Base-by-base conservation (phyloP, 1,140 invertebrate species). In the Carcinoscorpius rotundicauda region DNA sequence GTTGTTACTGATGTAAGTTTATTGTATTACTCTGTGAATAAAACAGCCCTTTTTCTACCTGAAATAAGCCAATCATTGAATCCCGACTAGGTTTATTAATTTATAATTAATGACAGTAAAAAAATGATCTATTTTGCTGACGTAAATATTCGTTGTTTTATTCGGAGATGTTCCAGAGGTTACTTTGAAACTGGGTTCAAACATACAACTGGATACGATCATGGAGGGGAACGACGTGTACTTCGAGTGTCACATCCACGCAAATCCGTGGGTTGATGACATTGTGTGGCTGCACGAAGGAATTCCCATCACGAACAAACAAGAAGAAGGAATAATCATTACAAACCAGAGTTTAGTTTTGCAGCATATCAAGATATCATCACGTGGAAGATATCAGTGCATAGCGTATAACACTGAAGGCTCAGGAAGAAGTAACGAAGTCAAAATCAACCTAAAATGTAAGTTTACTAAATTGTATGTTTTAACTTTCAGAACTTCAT, bases 361-460 rank as follows among this genome's bases (percentile, higher is more conserved):
- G n/a, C 75, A 76, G 66, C 67, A 70, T 11, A 73, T 76, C 6
- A 61, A 63, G 5, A 63, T 73, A 48, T 68, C 70, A n/a, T 70
- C 72, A 55, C 64, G 71, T 6, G 75, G 75, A 5, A 57, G 60
- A 3, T 94, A 93, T 77, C 89, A 89, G 1, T 95, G 91, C 74
- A 86, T 91, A 3, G 92, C 89, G 0, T 87, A 86, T 76, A 95
- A 94, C 75, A 85, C 85, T 0, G 90, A 93, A 77, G 91, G 91
- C 1, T 88, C 91, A 71, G 89, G 90, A 4, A 87, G 88, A 67
- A 93, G 90, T 76, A 82, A 84, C 55, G 82, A 87, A 3, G 90
- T 93, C 74, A 82, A 85, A 65, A 79, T 95, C 60, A 88, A 93
- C 76, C 89, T 95, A 60, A 83, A 91, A 78, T 93, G 90, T 92